Evolutionary conservation across 2,113 vertebrate genomes (phyloP), one percentile per base, ranked within the genome.

Genomic region (Pteruthius melanotis): DNA sequence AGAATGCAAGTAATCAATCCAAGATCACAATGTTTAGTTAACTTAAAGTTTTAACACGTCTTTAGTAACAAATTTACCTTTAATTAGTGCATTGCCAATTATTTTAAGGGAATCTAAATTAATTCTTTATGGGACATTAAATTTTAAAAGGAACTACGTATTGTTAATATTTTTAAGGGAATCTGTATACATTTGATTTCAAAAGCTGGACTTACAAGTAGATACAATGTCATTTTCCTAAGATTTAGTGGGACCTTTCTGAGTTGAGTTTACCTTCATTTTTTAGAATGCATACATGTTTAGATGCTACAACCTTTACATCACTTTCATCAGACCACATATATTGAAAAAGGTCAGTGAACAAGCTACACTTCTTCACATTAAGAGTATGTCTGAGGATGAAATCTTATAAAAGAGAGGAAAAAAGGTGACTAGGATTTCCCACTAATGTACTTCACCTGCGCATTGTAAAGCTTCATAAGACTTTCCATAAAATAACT

Each of bases 31-130:
- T 19, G 8, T 52, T 75, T 4, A 2, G 5, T 72, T 68, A 71
- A 87, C 9, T 92, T 87, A 84, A 90, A 45, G 50, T 39, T 68
- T 90, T 68, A 94, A 66, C 44, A 93, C 57, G 33, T 63, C 33
- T 94, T 94, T 81, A 60, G 54, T 77, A 92, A 92, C 3, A 57
- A 64, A n/a, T 52, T 42, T 18, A 50, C 52, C 31, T 75, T 94
- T 84, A 94, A 93, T 84, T 93, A 95, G 30, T 90, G 50, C 33
- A 91, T 37, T 79, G 10, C 5, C 52, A 87, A 96, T 94, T 83
- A 87, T 59, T 96, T 26, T 10, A 35, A 88, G 57, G 70, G 7
- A 95, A 93, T 90, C 35, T 49, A 82, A 96, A 94, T 87, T 83
- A 95, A 95, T 88, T 93, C 28, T 19, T 93, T 96, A 49, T 54